Percentiles rank a stretch among this genome's conserved stretches.
These are phyloP conservation scores for Dryococelus australis DNA, from an alignment of 2,888 invertebrate species.

Conservation along the genomic window DNA sequence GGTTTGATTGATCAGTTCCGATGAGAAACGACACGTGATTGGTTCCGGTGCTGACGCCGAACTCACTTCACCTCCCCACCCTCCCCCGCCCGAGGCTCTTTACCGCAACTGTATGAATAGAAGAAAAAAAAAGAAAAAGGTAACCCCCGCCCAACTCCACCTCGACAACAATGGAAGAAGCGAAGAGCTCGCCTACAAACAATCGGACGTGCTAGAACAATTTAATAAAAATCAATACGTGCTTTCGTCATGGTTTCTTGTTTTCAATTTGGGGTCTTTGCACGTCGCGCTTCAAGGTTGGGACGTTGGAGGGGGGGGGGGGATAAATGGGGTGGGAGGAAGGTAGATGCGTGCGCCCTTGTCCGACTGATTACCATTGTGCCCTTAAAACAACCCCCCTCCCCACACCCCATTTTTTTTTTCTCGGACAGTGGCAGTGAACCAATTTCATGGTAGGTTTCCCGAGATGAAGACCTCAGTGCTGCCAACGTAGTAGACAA, in stretches of 20 bases:
- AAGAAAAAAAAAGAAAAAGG: not conserved
- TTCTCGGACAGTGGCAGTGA: not conserved
- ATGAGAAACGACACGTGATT: conserved; percentile 17
- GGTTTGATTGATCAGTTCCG: not conserved
- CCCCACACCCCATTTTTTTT: not conserved
- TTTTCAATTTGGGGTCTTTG: not conserved
- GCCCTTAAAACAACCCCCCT: not conserved
- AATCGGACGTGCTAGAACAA: conserved; percentile 24
- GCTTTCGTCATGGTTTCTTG: not conserved
- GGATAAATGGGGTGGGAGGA: not conserved
- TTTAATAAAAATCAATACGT: conserved; percentile 27
- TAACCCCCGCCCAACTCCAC: not conserved
- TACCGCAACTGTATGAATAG: not conserved
- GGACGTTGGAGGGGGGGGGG: not conserved
- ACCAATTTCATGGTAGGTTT: conserved; percentile 23
- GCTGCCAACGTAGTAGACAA: not conserved
- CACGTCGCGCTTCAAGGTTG: not conserved
- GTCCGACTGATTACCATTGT: not conserved
- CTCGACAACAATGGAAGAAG: not conserved
- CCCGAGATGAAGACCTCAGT: not conserved
- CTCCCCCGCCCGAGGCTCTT: not conserved
- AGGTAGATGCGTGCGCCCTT: not conserved
- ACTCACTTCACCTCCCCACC: not conserved
- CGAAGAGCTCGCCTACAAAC: not conserved
- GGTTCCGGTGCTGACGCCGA: conserved; percentile 23